These are phyloP conservation scores for Philopedon plagiatum DNA, from an alignment of 2,888 invertebrate species.

Conservation along the genomic window DNA sequence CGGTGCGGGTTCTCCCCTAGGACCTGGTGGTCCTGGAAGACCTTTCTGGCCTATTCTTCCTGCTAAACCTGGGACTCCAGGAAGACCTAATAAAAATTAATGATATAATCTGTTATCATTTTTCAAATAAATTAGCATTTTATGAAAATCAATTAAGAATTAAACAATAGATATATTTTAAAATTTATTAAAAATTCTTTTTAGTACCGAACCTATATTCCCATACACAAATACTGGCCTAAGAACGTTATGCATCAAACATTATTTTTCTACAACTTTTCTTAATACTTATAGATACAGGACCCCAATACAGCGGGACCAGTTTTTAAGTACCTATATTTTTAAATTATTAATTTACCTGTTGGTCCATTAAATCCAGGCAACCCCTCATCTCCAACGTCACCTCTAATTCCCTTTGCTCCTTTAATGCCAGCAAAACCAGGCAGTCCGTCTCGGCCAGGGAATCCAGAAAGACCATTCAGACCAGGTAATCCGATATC, in stretches of 20 bases:
- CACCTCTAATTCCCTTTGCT: constrained; percentile 66
- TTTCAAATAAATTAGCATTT: no score
- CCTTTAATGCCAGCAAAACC: constrained; percentile 67
- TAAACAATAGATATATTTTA: no score
- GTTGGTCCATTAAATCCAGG: constrained; percentile 67
- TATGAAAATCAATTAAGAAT: no score
- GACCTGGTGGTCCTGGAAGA: constrained; percentile 69
- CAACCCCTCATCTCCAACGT: constrained; percentile 70
- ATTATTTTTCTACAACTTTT: no score
- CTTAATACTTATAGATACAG: no score
- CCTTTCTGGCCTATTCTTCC: constrained; percentile 67
- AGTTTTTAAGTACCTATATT: background rate
- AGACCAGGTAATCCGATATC: constrained; percentile 74
- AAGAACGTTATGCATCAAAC: no score
- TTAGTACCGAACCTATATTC: no score
- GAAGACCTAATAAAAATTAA: constrained; percentile 24
- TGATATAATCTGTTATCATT: no score
- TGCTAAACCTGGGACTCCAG: constrained; percentile 69
- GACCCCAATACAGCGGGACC: no score
- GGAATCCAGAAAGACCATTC: constrained; percentile 75
- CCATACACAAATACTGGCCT: no score
- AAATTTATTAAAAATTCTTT: no score
- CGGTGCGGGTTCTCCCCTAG: constrained; percentile 78
- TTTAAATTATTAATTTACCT: constrained; percentile 64
- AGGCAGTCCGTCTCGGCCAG: constrained; percentile 75